These are phyloP conservation scores for Drosophila kurseongensis DNA, from an alignment of 1,140 invertebrate species.

Conservation along the genomic window DNA sequence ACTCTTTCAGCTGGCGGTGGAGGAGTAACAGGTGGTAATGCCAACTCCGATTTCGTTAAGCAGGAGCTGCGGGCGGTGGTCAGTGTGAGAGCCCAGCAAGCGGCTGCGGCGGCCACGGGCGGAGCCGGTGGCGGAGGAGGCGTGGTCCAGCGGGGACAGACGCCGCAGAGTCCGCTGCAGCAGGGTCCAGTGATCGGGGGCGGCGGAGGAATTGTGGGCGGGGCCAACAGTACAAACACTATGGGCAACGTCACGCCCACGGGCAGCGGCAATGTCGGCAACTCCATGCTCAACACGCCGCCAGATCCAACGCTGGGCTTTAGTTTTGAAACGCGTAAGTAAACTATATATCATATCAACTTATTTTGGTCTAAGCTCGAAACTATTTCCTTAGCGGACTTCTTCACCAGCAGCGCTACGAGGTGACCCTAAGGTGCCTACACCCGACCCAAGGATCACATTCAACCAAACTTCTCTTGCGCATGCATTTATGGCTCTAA, in stretches of 20 bases:
- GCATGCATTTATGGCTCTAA: slow-evolving; percentile 74
- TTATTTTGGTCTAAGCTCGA: too few relatives aligned
- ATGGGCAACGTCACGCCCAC: slow-evolving; percentile 70
- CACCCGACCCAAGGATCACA: slow-evolving; percentile 17
- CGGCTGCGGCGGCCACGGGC: slow-evolving; percentile 63
- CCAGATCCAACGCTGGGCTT: slow-evolving; percentile 81
- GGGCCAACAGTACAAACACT: slow-evolving; percentile 77
- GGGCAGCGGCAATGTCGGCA: slow-evolving; percentile 59
- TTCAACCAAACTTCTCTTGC: slow-evolving; percentile 49
- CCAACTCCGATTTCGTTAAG: slow-evolving; percentile 91
- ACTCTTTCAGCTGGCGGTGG: slow-evolving; percentile 69
- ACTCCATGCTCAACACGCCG: slow-evolving; percentile 76
- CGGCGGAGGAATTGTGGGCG: slow-evolving; percentile 41
- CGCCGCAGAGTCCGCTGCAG: slow-evolving; percentile 80
- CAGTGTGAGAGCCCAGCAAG: slow-evolving; percentile 90
- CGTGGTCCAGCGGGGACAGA: slow-evolving; percentile 64
- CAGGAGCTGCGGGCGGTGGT: slow-evolving; percentile 95
- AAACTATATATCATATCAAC: background rate
- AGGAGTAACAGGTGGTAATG: slow-evolving; percentile 63
- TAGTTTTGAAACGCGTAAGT: slow-evolving; percentile 81
- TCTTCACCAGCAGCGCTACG: slow-evolving; percentile 75
- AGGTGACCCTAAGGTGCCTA: slow-evolving; percentile 80
- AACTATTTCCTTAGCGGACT: slow-evolving; percentile 55
- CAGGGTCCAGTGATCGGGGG: slow-evolving; percentile 67
- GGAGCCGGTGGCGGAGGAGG: slow-evolving; percentile 47